Conservation (phyloP, 2,888 invertebrate genomes). For the Platycnemis pennipes region DNA sequence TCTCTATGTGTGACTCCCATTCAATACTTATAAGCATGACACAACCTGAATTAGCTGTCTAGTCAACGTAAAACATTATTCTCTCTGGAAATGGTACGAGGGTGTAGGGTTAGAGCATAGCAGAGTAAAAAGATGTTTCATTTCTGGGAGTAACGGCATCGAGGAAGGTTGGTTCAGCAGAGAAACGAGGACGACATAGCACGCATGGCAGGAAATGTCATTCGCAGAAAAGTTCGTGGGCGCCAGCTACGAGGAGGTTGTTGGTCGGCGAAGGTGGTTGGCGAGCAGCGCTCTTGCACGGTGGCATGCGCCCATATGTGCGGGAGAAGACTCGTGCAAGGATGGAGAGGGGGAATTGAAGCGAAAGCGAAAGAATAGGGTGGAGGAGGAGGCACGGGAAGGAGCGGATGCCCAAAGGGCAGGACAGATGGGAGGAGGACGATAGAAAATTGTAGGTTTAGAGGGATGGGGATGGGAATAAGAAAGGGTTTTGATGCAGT, state of each 20-base stretch:
- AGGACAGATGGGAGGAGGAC: not conserved
- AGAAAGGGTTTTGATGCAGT: constrained; percentile 56
- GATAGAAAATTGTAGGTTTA: not conserved
- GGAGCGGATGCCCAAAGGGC: not conserved
- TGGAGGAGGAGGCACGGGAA: not conserved
- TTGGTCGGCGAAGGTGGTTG: not conserved
- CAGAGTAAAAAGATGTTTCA: no score
- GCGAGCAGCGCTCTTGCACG: not conserved
- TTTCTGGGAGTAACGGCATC: no score
- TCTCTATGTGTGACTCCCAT: no score
- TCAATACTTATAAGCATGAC: no score
- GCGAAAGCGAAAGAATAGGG: not conserved
- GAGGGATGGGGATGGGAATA: not conserved
- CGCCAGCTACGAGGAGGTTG: not conserved
- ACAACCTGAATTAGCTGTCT: no score
- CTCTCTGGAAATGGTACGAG: no score
- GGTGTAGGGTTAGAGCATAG: no score
- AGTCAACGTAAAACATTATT: no score
- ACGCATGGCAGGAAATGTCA: no score
- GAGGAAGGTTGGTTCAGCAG: no score
- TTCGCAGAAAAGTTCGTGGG: not conserved
- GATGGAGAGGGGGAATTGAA: not conserved
- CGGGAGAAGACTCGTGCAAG: not conserved
- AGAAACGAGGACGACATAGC: no score
- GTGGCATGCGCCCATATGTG: not conserved